phyloP scores from a whole-genome alignment of 2,797 vertebrate species.

The Myotis planiceps region DNA sequence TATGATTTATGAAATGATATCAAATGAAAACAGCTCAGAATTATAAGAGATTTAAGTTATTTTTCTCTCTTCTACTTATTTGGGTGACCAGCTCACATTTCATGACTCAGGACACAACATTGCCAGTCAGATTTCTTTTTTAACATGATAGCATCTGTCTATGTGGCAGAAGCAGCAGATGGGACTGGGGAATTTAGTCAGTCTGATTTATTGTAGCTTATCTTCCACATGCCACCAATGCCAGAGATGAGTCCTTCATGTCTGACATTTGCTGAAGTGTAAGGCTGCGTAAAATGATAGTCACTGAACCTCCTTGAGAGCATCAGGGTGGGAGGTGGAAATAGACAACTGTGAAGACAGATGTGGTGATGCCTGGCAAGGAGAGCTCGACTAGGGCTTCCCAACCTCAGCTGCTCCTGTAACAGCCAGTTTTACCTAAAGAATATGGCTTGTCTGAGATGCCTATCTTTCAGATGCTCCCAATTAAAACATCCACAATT shows the following conservation, averaged over 20 bases:
- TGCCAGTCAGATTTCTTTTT: slow-evolving; percentile 68
- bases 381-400: neutral
- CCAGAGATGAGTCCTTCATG: neutral
- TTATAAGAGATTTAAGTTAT: slow-evolving; percentile 55
- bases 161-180: slow-evolving; percentile 61
- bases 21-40: slow-evolving; percentile 62
- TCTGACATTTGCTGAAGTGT: slow-evolving; percentile 54
- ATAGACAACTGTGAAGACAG: neutral
- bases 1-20: slow-evolving; percentile 65
- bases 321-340: neutral
- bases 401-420: neutral
- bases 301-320: neutral
- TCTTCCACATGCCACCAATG: slow-evolving; percentile 22
- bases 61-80: slow-evolving; percentile 65
- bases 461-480: neutral
- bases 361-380: neutral
- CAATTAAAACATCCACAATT: neutral
- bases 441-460: neutral
- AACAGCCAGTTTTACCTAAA: neutral
- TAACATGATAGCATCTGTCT: slow-evolving; percentile 36
- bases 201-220: slow-evolving; percentile 51
- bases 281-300: neutral
- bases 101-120: slow-evolving; percentile 56
- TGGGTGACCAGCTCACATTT: slow-evolving; percentile 65
- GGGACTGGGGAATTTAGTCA: slow-evolving; percentile 56